These are phyloP conservation scores for Catharus ustulatus DNA, from an alignment of 2,797 vertebrate species.

Conservation along the genomic window DNA sequence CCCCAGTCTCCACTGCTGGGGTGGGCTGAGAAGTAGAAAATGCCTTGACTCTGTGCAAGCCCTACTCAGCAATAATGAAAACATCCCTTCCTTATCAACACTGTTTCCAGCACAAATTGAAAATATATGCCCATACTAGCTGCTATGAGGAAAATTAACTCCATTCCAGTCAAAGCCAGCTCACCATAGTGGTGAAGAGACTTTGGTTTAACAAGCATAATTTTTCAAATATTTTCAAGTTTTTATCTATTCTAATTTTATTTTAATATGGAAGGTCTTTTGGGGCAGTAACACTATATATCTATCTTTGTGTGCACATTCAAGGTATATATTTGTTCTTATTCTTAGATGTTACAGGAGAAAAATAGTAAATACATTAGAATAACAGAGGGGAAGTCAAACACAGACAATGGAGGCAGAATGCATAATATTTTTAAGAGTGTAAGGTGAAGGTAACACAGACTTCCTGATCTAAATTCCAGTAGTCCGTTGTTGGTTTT, in stretches of 20 bases:
- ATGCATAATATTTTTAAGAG: neutral
- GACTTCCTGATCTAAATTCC: neutral
- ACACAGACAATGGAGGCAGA: neutral
- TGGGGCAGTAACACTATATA: neutral
- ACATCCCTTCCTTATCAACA: neutral
- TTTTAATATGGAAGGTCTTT: neutral
- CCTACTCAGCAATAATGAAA: neutral
- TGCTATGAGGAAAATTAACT: neutral
- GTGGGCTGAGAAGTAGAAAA: neutral
- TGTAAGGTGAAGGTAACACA: neutral
- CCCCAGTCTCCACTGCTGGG: neutral
- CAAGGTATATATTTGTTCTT: neutral
- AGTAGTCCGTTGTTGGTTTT: neutral
- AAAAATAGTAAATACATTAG: neutral
- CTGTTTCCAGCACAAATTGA: neutral
- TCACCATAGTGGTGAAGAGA: neutral
- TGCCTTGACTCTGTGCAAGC: neutral
- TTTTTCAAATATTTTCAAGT: neutral
- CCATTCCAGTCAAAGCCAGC: neutral
- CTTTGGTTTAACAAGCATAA: neutral
- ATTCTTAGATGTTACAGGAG: neutral
- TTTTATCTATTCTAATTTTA: neutral
- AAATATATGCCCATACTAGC: neutral
- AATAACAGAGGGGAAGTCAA: neutral
- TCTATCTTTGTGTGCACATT: neutral